These are phyloP conservation scores for Aix galericulata DNA, from an alignment of 2,113 vertebrate genomes.

Conservation along the genomic window DNA sequence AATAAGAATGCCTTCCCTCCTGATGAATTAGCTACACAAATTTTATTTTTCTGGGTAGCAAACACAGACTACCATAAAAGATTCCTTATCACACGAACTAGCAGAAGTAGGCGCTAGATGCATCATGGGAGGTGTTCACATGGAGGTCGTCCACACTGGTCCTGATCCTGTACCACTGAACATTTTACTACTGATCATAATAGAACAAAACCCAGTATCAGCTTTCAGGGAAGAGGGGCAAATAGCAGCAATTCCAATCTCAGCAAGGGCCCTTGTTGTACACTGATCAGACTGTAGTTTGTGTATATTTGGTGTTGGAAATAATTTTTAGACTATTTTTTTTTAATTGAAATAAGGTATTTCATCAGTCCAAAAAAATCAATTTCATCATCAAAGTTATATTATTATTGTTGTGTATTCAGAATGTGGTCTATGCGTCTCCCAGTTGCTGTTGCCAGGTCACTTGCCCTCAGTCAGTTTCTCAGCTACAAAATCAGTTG, in stretches of 20 bases:
- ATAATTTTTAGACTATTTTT: background rate
- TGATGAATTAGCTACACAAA: accelerated
- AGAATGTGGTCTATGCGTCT: background rate
- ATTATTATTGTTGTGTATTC: background rate
- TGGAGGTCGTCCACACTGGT: background rate
- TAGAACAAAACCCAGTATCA: background rate
- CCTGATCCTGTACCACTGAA: accelerated
- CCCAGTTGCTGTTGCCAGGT: background rate
- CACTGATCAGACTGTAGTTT: background rate
- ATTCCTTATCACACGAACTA: too few relatives aligned
- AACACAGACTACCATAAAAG: background rate
- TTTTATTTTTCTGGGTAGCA: background rate
- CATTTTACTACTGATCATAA: accelerated
- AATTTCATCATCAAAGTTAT: background rate
- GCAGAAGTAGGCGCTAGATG: background rate
- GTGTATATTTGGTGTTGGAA: background rate
- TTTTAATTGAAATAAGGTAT: background rate
- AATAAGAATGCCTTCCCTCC: background rate
- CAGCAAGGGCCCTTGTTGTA: background rate
- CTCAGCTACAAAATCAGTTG: background rate
- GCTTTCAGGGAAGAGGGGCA: background rate
- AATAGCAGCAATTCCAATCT: background rate
- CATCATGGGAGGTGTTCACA: accelerated
- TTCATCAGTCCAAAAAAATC: background rate
- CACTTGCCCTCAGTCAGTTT: background rate